phyloP scores from a whole-genome alignment of 2,888 invertebrate genomes.

The Drosophila setosimentum region DNA sequence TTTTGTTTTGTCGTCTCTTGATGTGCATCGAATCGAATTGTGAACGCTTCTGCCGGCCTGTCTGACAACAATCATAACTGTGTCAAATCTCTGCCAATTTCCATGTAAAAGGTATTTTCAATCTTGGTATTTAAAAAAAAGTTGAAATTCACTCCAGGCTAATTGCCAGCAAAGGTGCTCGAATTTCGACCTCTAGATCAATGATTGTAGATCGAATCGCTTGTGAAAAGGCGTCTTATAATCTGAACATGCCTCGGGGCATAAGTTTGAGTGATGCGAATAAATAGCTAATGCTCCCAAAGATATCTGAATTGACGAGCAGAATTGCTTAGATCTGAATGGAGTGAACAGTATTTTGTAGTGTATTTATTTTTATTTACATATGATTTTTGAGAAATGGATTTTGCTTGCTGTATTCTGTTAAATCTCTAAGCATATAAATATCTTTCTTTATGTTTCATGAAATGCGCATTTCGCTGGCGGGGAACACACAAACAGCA shows the following conservation, averaged over 20 bases:
- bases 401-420: background rate
- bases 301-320: background rate
- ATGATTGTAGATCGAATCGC: background rate
- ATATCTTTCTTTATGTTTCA: background rate
- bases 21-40: conserved; percentile 3
- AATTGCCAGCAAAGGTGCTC: background rate
- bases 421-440: background rate
- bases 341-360: background rate
- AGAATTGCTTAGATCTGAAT: background rate
- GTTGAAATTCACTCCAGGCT: background rate
- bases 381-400: background rate
- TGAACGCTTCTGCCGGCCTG: conserved; percentile 3
- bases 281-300: too few relatives aligned
- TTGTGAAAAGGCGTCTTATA: background rate
- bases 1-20: background rate
- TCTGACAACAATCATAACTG: conserved; percentile 4
- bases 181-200: background rate
- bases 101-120: background rate
- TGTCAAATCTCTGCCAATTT: conserved; percentile 8
- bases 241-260: background rate
- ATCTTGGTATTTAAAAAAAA: background rate
- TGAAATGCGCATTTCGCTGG: conserved; percentile 14
- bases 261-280: background rate
- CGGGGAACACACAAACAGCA: conserved; percentile 42
- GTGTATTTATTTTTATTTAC: background rate